Conservation (phyloP, 2,888 invertebrate genomes). For the Chydorus sphaericus region DNA sequence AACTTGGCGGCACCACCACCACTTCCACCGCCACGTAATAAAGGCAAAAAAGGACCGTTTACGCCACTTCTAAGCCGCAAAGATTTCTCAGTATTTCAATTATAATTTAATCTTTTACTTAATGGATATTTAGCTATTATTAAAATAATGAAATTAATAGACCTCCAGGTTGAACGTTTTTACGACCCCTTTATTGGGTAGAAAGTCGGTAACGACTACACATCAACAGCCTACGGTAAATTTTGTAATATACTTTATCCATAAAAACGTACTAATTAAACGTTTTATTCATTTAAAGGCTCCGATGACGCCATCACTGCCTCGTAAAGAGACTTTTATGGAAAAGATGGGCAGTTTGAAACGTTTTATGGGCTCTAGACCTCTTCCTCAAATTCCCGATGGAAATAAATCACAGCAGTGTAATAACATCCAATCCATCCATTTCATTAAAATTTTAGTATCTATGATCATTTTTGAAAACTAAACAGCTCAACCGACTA, state of each 20-base stretch:
- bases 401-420: slow-evolving; percentile 17
- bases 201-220: slow-evolving; percentile 4
- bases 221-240: too few species aligned
- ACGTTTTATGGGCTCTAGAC: slow-evolving; percentile 22
- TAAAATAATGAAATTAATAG: not conserved
- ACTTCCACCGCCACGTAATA: slow-evolving; percentile 46
- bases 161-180: slow-evolving; percentile 11
- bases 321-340: slow-evolving; percentile 27
- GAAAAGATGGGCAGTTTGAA: slow-evolving; percentile 38
- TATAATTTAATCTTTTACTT: slow-evolving; percentile 16
- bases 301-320: slow-evolving; percentile 20
- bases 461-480: too few species aligned
- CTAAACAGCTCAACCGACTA: not conserved
- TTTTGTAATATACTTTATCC: too few species aligned
- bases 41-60: slow-evolving; percentile 20
- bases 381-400: slow-evolving; percentile 19
- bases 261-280: slow-evolving; percentile 12
- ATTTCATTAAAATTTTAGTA: too few species aligned
- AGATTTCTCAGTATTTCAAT: slow-evolving; percentile 16
- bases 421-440: slow-evolving; percentile 5
- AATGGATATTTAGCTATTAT: not conserved
- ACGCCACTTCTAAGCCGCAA: slow-evolving; percentile 11
- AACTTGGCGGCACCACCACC: slow-evolving; percentile 36
- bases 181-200: slow-evolving; percentile 15
- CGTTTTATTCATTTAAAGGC: not conserved